phyloP scores from a whole-genome alignment of 2,113 vertebrate species.

The Oryzias melastigma region DNA sequence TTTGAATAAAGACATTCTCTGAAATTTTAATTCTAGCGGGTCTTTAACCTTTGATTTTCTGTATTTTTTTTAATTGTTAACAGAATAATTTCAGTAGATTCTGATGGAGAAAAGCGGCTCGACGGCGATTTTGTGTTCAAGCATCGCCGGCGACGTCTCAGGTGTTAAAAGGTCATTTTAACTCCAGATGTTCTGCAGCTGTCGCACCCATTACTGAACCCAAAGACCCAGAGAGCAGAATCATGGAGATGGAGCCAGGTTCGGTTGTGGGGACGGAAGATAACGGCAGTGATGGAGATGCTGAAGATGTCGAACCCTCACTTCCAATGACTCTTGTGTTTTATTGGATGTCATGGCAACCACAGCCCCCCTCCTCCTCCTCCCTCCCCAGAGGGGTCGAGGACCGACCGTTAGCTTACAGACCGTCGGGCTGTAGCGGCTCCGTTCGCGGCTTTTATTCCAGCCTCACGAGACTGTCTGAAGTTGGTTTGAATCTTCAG shows the following conservation, averaged over 20 bases:
- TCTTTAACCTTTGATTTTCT: too few species aligned
- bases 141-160: too few species aligned
- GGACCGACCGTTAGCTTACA: slow-evolving; percentile 8
- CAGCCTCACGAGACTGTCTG: not conserved
- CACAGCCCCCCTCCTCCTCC: not conserved
- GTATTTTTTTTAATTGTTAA: too few species aligned
- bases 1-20: too few species aligned
- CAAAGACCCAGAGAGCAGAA: too few species aligned
- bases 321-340: slow-evolving; percentile 15
- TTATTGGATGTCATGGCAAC: slow-evolving; percentile 25
- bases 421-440: slow-evolving; percentile 14
- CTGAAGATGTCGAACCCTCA: not conserved
- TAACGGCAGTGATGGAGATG: not conserved
- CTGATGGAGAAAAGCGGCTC: too few species aligned
- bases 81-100: too few species aligned
- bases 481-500: not conserved
- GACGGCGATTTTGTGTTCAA: too few species aligned
- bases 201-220: too few species aligned
- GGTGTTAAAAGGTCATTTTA: too few species aligned
- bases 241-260: not conserved
- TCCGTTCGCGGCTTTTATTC: slow-evolving; percentile 1
- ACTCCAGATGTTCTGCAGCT: too few species aligned
- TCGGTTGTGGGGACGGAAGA: not conserved
- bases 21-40: too few species aligned
- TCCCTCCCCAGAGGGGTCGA: not conserved